Evolutionary conservation across 2,113 vertebrate species (phyloP), one percentile per base, ranked within the genome.

Genomic region (Oreochromis aureus): DNA sequence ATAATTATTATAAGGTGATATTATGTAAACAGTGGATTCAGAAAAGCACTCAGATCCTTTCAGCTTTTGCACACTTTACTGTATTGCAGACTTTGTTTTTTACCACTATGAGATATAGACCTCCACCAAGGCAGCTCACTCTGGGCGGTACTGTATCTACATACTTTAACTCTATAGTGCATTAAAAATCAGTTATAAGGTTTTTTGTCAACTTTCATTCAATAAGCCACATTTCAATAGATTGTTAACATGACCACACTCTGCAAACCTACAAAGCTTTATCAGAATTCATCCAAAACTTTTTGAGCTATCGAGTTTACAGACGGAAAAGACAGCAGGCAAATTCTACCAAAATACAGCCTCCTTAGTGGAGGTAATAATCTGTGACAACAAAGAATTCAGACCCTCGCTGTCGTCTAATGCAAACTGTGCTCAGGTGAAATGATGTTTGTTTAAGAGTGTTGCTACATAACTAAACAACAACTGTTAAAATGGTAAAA

Each of bases 11-110:
- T 41, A 22, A 69, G 19, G n/a, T 44, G 39, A 71, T 71, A 71
- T 24, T 46, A 16, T 44, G 12, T 44, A 16, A 71, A 44, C 0
- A 44, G 1, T 71, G 0, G 13, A 44, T 44, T 71, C n/a, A 44
- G 66, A 46, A 71, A 27, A 44, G n/a, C 22, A 46, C 7, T 44
- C 39, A 16, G 3, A 44, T 44, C n/a, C 36, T 71, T 44, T 71
- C 36, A 71, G 39, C 39, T 44, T 71, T 71, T 71, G 66, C 39
- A 44, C 66, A 27, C n/a, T 44, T 24, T 71, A 44, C n/a, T 71
- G 12, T 16, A 24, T 71, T 71, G 66, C 22, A 71, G 12, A 71
- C 3, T 71, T 44, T 15, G 12, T 24, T 1, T 5, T 69, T 69
- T 22, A 69, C 41, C 1, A 7, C 27, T 59, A 10, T 0, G 27